These are phyloP conservation scores for Microctonus aethiopoides DNA, from an alignment of 2,888 invertebrate genomes.

Conservation along the genomic window DNA sequence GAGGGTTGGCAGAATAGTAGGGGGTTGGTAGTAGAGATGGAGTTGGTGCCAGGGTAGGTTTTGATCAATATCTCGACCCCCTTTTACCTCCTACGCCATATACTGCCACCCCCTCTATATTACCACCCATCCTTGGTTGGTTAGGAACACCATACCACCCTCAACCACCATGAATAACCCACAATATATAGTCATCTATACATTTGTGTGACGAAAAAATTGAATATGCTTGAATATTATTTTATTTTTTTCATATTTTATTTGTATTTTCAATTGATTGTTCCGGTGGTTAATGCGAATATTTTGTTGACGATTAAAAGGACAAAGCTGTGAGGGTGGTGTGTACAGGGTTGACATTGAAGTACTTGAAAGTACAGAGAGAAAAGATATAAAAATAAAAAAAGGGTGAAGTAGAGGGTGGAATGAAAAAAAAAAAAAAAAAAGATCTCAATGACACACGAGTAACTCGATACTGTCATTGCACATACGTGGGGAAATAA, in stretches of 20 bases:
- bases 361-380: background rate
- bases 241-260: background rate
- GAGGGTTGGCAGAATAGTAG: conserved; percentile 47
- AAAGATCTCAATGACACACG: background rate
- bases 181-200: conserved; percentile 52
- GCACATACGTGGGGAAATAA: background rate
- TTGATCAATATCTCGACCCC: conserved; percentile 67
- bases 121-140: conserved; percentile 27
- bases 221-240: conserved; percentile 1
- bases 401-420: background rate
- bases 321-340: background rate
- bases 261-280: background rate
- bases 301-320: background rate
- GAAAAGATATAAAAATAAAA: background rate
- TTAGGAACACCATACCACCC: conserved; percentile 39
- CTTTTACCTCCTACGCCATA: conserved; percentile 45
- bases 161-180: conserved; percentile 65
- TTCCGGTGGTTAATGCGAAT: background rate
- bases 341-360: background rate
- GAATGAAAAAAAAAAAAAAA: background rate
- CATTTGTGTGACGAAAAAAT: background rate
- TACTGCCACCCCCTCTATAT: conserved; percentile 31
- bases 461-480: background rate
- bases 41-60: conserved; percentile 66
- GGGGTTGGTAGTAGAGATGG: conserved; percentile 39